Evolutionary conservation across 2,888 invertebrate genomes (phyloP), one percentile per base, ranked within the genome.

Genomic region (Amphipoea lucens): DNA sequence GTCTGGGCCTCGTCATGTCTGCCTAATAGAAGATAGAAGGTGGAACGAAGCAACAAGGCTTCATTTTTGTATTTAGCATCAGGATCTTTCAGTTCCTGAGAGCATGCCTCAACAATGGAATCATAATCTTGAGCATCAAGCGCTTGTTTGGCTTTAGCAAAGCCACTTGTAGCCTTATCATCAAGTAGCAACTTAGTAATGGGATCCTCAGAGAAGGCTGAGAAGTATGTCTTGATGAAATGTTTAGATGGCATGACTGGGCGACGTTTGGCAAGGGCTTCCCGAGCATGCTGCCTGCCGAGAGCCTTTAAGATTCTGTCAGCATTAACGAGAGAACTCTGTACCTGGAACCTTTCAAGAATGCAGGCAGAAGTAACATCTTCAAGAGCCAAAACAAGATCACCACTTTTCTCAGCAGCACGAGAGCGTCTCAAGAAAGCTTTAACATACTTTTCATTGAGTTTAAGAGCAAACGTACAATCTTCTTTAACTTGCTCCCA

Each of bases 351-450:
- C 89, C 98, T 97, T 96, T 99, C 99, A 84, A 99, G 96, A 88
- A 99, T 98, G 93, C 99, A 99, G 36, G 99, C 98, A 48, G 99
- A 98, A 1, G 99, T 99, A 1, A 99, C 98, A 97, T 99, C 99
- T 96, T 99, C 99, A 74, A 99, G 95, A 80, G 99, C 98, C 86
- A 98, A 97, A 81, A 98, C 97, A 90, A 99, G 97, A 88, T 99
- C 98, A 80, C 98, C 98, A 75, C 98, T 97, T 79, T 98, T 97
- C 95, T 99, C 99, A 88, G 98, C 98, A 7, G 98, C 99, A 92
- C 98, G 98, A 75, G 98, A 98, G 84, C 99, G 97, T 74, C 99
- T 97, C 82, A 98, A 97, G 83, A 99, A 97, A 5, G 99, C 99
- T 96, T 99, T 99, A 23, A 98, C 97, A 94, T 99, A 99, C 87